phyloP scores from a whole-genome alignment of 2,797 vertebrate genomes.

The Triplophysa bombifrons region DNA sequence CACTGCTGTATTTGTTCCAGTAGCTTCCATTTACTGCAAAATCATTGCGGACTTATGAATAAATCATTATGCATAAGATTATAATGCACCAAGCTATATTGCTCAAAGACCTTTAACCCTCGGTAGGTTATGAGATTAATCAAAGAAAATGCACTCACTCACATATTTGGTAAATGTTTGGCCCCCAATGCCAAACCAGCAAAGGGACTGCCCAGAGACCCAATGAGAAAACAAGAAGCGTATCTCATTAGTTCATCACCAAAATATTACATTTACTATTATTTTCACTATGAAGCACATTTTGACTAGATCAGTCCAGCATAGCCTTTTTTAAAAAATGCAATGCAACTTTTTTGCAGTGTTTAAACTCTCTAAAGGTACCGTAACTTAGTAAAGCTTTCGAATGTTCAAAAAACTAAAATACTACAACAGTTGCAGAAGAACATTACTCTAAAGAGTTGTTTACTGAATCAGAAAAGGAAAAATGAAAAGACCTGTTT shows the following conservation, averaged over 20 bases:
- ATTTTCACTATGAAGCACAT: no score
- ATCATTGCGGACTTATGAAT: constrained; percentile 44
- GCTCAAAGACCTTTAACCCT: constrained; percentile 43
- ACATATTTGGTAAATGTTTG: constrained; percentile 28
- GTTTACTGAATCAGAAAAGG: constrained; percentile 27
- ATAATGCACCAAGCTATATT: constrained; percentile 41
- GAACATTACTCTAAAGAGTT: not conserved
- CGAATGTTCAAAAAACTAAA: not conserved
- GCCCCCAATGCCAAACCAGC: constrained; percentile 15
- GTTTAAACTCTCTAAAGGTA: no score
- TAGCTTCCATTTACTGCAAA: constrained; percentile 39
- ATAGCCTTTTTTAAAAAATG: no score
- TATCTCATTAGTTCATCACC: constrained; percentile 3
- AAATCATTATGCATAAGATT: constrained; percentile 52
- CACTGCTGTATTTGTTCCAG: constrained; percentile 21
- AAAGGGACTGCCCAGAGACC: not conserved
- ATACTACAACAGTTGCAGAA: not conserved
- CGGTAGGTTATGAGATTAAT: constrained; percentile 28
- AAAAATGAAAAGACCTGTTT: constrained; percentile 7
- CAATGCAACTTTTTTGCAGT: no score
- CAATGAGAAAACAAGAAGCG: constrained; percentile 1
- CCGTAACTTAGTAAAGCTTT: not conserved
- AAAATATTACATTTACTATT: not conserved
- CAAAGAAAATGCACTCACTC: constrained; percentile 39
- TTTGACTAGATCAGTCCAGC: no score